Evolutionary conservation across 1,140 invertebrate genomes (phyloP).

Genomic region (Apis mellifera): Amel_HAv3.1 CM009935.2:9600001-9600500

Average conservation of each 20-base stretch:
- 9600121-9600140: background rate
- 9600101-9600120: too few species aligned
- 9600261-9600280: too few species aligned
- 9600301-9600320: background rate
- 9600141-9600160: too few species aligned
- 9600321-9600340: conserved; percentile 15
- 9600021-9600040: background rate
- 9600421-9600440: conserved; percentile 44
- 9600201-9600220: too few species aligned
- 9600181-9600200: too few species aligned
- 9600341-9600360: background rate
- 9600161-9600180: too few species aligned
- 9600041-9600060: background rate
- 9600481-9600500: background rate
- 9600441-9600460: conserved; percentile 26
- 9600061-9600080: background rate
- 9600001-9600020: conserved; percentile 14
- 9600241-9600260: too few species aligned
- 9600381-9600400: background rate
- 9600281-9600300: too few species aligned
- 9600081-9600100: background rate
- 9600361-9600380: background rate
- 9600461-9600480: conserved; percentile 5
- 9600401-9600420: conserved; percentile 12
- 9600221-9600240: too few species aligned